These are phyloP conservation scores for Lamellibrachia columna DNA, from an alignment of 2,888 invertebrate genomes.

Conservation along the genomic window DNA sequence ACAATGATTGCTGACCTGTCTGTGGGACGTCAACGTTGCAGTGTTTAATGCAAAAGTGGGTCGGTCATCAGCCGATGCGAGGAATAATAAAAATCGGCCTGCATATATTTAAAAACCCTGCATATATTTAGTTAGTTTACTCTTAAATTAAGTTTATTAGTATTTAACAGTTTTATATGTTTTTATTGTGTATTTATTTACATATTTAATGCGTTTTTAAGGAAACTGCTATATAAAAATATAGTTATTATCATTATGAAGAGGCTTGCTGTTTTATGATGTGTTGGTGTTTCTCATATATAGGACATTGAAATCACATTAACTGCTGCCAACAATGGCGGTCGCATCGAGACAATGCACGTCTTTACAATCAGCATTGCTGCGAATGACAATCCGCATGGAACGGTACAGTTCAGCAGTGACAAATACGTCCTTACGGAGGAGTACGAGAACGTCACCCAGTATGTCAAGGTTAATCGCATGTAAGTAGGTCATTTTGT, in stretches of 20 bases:
- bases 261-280: not conserved
- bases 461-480: constrained; percentile 50
- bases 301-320: constrained; percentile 55
- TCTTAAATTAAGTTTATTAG: no score
- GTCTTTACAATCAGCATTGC: constrained; percentile 51
- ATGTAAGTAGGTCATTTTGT: constrained; percentile 45
- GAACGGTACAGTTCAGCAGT: constrained; percentile 51
- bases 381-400: constrained; percentile 63
- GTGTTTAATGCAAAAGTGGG: no score
- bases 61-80: no score
- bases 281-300: not conserved
- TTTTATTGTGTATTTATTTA: no score
- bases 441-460: constrained; percentile 40
- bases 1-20: no score
- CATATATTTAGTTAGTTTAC: no score
- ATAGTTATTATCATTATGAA: not conserved
- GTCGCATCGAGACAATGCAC: constrained; percentile 48
- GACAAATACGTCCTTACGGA: not conserved
- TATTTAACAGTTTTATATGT: no score
- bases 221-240: not conserved
- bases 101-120: no score
- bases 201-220: not conserved
- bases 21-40: no score
- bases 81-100: no score
- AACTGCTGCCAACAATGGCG: constrained; percentile 51